A percentile compares a stretch with the other conserved stretches of the same genome.
Evolutionary conservation across 2,797 vertebrate genomes (phyloP).

Genomic region (Alfaro cultratus): DNA sequence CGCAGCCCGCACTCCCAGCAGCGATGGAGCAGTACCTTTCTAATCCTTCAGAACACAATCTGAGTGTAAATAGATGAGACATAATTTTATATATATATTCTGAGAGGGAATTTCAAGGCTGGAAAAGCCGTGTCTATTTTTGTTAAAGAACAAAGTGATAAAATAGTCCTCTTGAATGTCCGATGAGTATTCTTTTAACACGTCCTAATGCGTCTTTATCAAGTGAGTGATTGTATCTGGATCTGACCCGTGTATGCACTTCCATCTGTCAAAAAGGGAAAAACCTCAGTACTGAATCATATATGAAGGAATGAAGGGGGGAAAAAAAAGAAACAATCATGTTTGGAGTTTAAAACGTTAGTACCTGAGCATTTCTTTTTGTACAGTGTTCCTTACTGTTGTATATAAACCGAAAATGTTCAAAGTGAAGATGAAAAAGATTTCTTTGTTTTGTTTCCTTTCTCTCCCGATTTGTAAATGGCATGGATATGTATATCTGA

Average conservation of each 20-base stretch:
- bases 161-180: slow-evolving; percentile 78
- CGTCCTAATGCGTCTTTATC: slow-evolving; percentile 70
- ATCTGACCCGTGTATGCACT: slow-evolving; percentile 73
- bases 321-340: slow-evolving; percentile 39
- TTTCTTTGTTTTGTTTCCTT: slow-evolving; percentile 21
- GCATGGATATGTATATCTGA: slow-evolving; percentile 78
- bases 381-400: slow-evolving; percentile 65
- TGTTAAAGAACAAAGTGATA: slow-evolving; percentile 81
- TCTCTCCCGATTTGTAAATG: slow-evolving; percentile 54
- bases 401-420: slow-evolving; percentile 72
- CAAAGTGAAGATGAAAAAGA: slow-evolving; percentile 55
- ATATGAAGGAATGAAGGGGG: slow-evolving; percentile 29
- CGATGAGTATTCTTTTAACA: slow-evolving; percentile 75
- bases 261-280: slow-evolving; percentile 64
- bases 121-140: slow-evolving; percentile 87
- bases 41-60: slow-evolving; percentile 79
- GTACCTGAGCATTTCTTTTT: slow-evolving; percentile 71
- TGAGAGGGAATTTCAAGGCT: slow-evolving; percentile 85
- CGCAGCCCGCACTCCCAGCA: slow-evolving; percentile 67
- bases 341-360: slow-evolving; percentile 63
- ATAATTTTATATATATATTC: slow-evolving; percentile 84
- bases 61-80: slow-evolving; percentile 84
- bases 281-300: slow-evolving; percentile 67
- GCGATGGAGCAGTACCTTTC: slow-evolving; percentile 75
- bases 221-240: slow-evolving; percentile 80